A percentile compares a stretch with the other conserved stretches of the same genome.
Conservation (phyloP, 1,140 invertebrate genomes). For the Eupristina koningsbergeri region DNA sequence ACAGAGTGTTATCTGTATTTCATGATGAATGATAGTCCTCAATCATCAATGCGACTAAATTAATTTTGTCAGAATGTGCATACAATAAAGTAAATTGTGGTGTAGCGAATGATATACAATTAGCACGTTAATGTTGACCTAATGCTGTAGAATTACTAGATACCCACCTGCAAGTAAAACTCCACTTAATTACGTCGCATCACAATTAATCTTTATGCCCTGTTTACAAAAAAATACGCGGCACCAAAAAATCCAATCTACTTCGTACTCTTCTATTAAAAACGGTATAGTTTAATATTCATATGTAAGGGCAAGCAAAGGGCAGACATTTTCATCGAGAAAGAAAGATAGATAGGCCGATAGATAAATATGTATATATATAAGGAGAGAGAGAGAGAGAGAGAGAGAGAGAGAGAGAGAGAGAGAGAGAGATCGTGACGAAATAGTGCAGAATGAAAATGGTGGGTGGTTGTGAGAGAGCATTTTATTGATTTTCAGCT, state of each 20-base stretch:
- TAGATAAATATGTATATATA: too few relatives aligned
- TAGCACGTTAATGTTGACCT: neutral
- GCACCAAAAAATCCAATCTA: neutral
- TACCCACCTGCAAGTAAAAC: neutral
- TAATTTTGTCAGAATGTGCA: neutral
- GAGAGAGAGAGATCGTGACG: slow-evolving; percentile 19
- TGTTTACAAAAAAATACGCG: neutral
- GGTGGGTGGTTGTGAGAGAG: slow-evolving; percentile 45
- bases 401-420: neutral
- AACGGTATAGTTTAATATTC: slow-evolving; percentile 34
- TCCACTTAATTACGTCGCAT: neutral
- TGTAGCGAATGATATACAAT: neutral
- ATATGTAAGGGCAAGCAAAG: neutral
- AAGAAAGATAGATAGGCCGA: neutral
- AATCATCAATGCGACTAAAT: neutral
- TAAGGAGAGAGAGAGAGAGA: neutral
- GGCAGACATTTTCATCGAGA: slow-evolving; percentile 25
- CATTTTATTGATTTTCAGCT: slow-evolving; percentile 53
- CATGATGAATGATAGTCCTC: neutral
- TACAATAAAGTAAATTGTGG: neutral
- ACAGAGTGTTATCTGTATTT: too few relatives aligned
- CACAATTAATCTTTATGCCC: neutral
- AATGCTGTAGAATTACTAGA: neutral
- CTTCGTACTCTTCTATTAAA: slow-evolving; percentile 4
- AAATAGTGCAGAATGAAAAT: slow-evolving; percentile 48